These are phyloP conservation scores for Minunthozetes semirufus DNA, from an alignment of 2,888 invertebrate genomes.

Conservation along the genomic window DNA sequence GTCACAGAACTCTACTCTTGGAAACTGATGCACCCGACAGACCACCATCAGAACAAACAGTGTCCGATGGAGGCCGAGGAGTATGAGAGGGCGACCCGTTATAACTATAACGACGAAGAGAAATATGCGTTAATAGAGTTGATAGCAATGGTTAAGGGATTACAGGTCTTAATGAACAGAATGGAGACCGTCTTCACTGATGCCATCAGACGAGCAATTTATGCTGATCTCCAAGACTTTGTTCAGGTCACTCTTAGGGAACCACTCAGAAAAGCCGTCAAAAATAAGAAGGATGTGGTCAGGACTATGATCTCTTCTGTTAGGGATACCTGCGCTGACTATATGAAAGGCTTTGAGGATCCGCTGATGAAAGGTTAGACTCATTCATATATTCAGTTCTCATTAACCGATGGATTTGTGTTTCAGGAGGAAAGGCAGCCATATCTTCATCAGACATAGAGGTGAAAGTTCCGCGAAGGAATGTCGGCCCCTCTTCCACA, in stretches of 20 bases:
- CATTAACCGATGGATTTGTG: too few relatives aligned
- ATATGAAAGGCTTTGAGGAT: slow-evolving; percentile 78
- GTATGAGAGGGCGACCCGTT: slow-evolving; percentile 70
- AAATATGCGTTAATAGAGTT: slow-evolving; percentile 97
- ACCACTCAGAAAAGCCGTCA: slow-evolving; percentile 88
- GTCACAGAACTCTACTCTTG: slow-evolving; percentile 95
- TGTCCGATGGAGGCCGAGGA: slow-evolving; percentile 96
- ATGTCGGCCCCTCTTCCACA: slow-evolving; percentile 66
- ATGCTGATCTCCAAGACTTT: slow-evolving; percentile 93
- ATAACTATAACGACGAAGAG: slow-evolving; percentile 94
- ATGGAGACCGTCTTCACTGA: slow-evolving; percentile 96
- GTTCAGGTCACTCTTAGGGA: slow-evolving; percentile 81
- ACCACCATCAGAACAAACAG: slow-evolving; percentile 86
- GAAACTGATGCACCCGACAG: slow-evolving; percentile 96
- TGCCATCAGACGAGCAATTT: slow-evolving; percentile 82
- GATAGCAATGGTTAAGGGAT: slow-evolving; percentile 97
- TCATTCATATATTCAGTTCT: slow-evolving; percentile 37
- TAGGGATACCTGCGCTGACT: slow-evolving; percentile 93
- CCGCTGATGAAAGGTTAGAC: slow-evolving; percentile 88
- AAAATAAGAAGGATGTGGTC: slow-evolving; percentile 94
- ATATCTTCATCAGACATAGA: slow-evolving; percentile 59
- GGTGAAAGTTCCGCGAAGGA: slow-evolving; percentile 81
- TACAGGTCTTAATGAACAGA: slow-evolving; percentile 90
- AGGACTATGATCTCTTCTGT: slow-evolving; percentile 88
- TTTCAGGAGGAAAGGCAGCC: slow-evolving; percentile 38